These are phyloP conservation scores for Gortyna flavago DNA, from an alignment of 2,888 invertebrate species.

Conservation along the genomic window DNA sequence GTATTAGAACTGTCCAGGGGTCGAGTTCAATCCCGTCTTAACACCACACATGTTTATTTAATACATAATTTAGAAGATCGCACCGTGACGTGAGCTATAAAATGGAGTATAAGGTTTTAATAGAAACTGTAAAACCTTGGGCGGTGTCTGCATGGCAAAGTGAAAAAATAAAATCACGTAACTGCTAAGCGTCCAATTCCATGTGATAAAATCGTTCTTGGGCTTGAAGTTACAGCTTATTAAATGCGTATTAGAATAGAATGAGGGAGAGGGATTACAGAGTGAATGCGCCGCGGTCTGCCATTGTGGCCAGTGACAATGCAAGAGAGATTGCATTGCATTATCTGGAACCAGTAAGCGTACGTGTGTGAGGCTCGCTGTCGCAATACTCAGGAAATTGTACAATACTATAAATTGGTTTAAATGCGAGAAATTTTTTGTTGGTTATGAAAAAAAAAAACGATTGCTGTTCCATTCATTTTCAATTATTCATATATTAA, in stretches of 20 bases:
- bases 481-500: too few relatives aligned
- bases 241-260: constrained; percentile 76
- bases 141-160: constrained; percentile 54
- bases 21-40: constrained; percentile 50
- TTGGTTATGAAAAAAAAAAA: too few relatives aligned
- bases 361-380: constrained; percentile 61
- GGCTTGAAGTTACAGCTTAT: constrained; percentile 71
- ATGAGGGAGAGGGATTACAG: constrained; percentile 75
- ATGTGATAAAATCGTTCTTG: constrained; percentile 69
- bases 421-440: background rate
- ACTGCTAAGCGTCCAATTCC: constrained; percentile 63
- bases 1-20: constrained; percentile 37
- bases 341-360: constrained; percentile 74
- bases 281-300: constrained; percentile 70
- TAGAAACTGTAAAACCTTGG: constrained; percentile 55
- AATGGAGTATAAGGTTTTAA: constrained; percentile 53
- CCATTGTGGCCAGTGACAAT: constrained; percentile 78
- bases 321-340: constrained; percentile 77
- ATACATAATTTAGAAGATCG: constrained; percentile 53
- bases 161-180: constrained; percentile 72
- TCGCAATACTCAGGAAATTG: constrained; percentile 65
- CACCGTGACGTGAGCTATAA: constrained; percentile 45
- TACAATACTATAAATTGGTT: constrained; percentile 40
- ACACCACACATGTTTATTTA: constrained; percentile 51
- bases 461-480: too few relatives aligned